Evolutionary conservation across 2,113 vertebrate species (phyloP).

Genomic region (Hiodon alosoides): DNA sequence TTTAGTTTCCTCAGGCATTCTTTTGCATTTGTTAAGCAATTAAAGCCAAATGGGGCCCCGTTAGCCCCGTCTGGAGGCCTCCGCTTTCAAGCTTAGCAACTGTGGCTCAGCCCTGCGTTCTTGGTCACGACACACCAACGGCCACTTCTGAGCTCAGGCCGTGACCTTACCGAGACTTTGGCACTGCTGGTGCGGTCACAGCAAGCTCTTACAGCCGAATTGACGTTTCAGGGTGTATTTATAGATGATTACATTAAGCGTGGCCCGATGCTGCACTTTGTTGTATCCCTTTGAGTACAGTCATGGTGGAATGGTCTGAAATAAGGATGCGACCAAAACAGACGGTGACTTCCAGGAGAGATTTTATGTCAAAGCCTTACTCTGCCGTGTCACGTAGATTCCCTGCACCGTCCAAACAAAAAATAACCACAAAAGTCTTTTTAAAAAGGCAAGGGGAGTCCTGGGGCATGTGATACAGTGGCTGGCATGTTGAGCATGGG

Average conservation of each 20-base stretch:
- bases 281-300: no score
- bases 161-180: background rate
- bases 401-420: background rate
- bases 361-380: background rate
- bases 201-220: no score
- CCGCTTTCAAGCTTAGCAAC: slow-evolving; percentile 29
- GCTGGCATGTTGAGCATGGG: background rate
- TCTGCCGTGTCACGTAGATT: no score
- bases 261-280: no score
- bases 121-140: no score
- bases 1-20: slow-evolving; percentile 31
- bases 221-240: no score
- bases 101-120: background rate
- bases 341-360: background rate
- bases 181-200: background rate
- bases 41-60: slow-evolving; percentile 51
- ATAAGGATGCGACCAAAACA: background rate
- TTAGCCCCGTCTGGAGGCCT: slow-evolving; percentile 32
- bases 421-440: background rate
- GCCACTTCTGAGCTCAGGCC: background rate
- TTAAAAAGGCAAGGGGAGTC: background rate
- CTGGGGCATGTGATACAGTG: background rate
- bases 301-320: background rate
- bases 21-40: slow-evolving; percentile 61
- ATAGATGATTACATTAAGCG: no score